These are phyloP conservation scores for Aspidiotus rigidus DNA, from an alignment of 2,888 invertebrate genomes.

Conservation along the genomic window DNA sequence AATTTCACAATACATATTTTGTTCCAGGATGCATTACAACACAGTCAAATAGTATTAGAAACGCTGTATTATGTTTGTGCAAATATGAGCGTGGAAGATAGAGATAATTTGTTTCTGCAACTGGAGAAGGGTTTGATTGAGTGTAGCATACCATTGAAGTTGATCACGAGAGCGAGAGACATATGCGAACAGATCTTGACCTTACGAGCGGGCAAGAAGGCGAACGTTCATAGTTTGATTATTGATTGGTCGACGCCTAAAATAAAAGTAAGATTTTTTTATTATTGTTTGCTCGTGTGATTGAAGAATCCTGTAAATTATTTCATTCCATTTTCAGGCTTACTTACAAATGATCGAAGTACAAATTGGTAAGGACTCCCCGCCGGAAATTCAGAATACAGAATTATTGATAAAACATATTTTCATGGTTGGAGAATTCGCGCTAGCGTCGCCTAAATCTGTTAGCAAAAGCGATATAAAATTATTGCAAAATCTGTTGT, in stretches of 20 bases:
- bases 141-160: constrained; percentile 15
- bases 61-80: constrained; percentile 20
- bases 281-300: not conserved
- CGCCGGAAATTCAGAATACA: constrained; percentile 8
- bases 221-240: constrained; percentile 4
- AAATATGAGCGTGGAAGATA: constrained; percentile 6
- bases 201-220: not conserved
- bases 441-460: constrained; percentile 16
- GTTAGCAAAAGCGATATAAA: constrained; percentile 18
- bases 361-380: constrained; percentile 16
- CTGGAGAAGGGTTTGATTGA: constrained; percentile 11
- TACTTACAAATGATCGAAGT: constrained; percentile 14
- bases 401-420: constrained; percentile 24
- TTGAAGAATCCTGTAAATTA: not conserved
- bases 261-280: constrained; percentile 15
- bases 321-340: not conserved
- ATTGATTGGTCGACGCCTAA: constrained; percentile 23
- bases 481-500: constrained; percentile 18
- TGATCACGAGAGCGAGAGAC: constrained; percentile 22
- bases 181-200: constrained; percentile 20
- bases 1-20: not conserved
- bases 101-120: constrained; percentile 1
- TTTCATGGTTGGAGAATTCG: constrained; percentile 22
- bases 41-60: constrained; percentile 21
- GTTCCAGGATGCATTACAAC: constrained; percentile 9